A percentile compares a stretch with the other conserved stretches of the same genome.
phyloP scores from a whole-genome alignment of 2,113 vertebrate genomes.

The Centrocercus urophasianus region DNA sequence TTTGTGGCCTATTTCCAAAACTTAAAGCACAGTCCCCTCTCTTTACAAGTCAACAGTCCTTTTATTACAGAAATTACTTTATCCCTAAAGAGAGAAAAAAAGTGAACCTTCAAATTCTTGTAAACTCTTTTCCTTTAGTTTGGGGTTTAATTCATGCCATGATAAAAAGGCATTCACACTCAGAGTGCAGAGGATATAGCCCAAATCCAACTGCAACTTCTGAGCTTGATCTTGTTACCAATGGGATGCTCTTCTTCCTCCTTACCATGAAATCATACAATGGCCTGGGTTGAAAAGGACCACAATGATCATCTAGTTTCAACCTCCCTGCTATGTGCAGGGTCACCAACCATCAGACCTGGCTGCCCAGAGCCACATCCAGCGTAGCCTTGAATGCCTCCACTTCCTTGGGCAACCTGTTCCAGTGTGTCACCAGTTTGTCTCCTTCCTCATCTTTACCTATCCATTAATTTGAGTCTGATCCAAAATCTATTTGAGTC shows the following conservation, averaged over 20 bases:
- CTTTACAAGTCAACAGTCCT: not conserved
- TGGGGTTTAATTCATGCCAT: not conserved
- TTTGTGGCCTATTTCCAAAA: conserved; percentile 13
- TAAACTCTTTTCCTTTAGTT: not conserved
- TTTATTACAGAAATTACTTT: conserved; percentile 3
- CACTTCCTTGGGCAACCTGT: too few species aligned
- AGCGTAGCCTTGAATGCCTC: too few species aligned
- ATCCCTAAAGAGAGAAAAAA: not conserved
- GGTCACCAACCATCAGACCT: too few species aligned
- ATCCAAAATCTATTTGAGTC: not conserved
- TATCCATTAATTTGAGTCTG: not conserved
- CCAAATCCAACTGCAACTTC: not conserved
- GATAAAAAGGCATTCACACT: not conserved
- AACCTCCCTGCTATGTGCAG: too few species aligned
- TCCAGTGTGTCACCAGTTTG: too few species aligned
- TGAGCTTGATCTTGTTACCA: not conserved
- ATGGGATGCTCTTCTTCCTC: not conserved
- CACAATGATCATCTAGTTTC: too few species aligned
- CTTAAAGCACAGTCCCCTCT: not conserved
- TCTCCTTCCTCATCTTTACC: not conserved
- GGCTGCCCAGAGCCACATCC: too few species aligned
- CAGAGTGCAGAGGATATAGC: not conserved
- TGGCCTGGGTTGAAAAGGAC: too few species aligned
- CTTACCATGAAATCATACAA: too few species aligned
- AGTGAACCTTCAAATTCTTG: not conserved